phyloP scores from a whole-genome alignment of 2,888 invertebrate genomes.

The Diabrotica balteata region DNA sequence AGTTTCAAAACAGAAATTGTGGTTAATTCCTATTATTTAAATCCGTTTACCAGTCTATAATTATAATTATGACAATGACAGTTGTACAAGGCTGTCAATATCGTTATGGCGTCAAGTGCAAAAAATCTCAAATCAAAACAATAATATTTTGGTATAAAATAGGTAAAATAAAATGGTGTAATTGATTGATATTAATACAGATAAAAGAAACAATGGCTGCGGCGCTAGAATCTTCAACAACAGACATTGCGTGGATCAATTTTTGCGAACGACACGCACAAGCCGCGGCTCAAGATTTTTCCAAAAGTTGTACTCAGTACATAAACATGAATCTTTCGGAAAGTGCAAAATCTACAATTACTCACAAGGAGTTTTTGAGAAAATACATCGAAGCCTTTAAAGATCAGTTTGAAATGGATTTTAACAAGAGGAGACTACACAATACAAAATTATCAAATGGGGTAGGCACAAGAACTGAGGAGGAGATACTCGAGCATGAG shows the following conservation, averaged over 20 bases:
- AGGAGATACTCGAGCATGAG: slow-evolving; percentile 75
- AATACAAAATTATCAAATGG: slow-evolving; percentile 61
- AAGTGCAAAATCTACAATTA: slow-evolving; percentile 69
- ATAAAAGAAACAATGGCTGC: slow-evolving; percentile 47
- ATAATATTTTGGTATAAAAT: slow-evolving; percentile 30
- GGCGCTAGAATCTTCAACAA: slow-evolving; percentile 47
- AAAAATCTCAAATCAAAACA: slow-evolving; percentile 38
- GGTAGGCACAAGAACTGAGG: slow-evolving; percentile 54
- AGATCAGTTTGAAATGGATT: slow-evolving; percentile 84
- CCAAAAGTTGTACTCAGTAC: slow-evolving; percentile 83
- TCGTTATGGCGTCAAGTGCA: slow-evolving; percentile 37
- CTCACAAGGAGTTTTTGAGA: slow-evolving; percentile 80
- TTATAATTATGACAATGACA: neutral
- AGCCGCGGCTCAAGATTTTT: slow-evolving; percentile 86
- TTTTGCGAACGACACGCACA: slow-evolving; percentile 89
- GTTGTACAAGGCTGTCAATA: slow-evolving; percentile 28
- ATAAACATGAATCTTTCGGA: slow-evolving; percentile 75
- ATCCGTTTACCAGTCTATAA: no score
- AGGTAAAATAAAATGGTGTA: slow-evolving; percentile 30
- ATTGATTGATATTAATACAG: slow-evolving; percentile 22
- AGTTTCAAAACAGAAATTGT: no score
- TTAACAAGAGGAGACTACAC: slow-evolving; percentile 65
- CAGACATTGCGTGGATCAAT: slow-evolving; percentile 70
- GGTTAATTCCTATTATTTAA: no score
- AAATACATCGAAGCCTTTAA: slow-evolving; percentile 86